Base-by-base conservation (phyloP, 2,113 vertebrate species). In the Patagioenas fasciata region DNA sequence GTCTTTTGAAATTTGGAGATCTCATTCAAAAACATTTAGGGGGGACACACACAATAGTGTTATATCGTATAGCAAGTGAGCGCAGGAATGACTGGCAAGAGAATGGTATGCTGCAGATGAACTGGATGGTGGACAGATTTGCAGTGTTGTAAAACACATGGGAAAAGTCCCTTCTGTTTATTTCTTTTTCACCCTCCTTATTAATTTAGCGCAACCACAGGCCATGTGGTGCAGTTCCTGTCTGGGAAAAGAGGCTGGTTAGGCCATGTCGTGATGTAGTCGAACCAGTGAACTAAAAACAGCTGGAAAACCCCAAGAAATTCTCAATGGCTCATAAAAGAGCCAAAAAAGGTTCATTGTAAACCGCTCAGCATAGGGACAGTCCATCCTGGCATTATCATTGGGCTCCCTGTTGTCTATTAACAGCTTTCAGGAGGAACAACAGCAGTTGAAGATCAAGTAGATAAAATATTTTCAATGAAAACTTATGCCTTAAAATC, bases 171-270 rank as follows among this genome's bases (percentile, higher is more conserved):
- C 79, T 95, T 96, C 88, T 97, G 89, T 97, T 97, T 98, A 91
- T 94, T 88, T 60, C 53, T 89, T 80, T 51, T 71, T 36, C 38
- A 91, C 61, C 72, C 77, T 57, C 58, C 72, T 95, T 95, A 97
- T 97, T 97, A 97, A 97, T 97, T 97, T 96, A 90, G 97, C 36
- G 4, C 96, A 97, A 93, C 97, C 97, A 96, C 96, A 93, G 86
- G 88, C 93, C 92, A 81, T 95, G 92, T 92, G 95, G 95, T 97
- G 82, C 91, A 75, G 87, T 97, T 97, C 97, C 95, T 96, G 95
- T 94, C 96, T 97, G 96, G 92, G 95, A 97, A 97, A 93, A 86
- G 79, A 85, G 54, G 81, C 75, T 97, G 93, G 65, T 48, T 70
- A 86, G 65, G 77, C 71, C 57, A 2, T 66, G 54, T 17, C 96